Base-by-base conservation (phyloP, 30 jellyfish, hydroid and myxozoan species). In the Hydractinia echinata region DNA sequence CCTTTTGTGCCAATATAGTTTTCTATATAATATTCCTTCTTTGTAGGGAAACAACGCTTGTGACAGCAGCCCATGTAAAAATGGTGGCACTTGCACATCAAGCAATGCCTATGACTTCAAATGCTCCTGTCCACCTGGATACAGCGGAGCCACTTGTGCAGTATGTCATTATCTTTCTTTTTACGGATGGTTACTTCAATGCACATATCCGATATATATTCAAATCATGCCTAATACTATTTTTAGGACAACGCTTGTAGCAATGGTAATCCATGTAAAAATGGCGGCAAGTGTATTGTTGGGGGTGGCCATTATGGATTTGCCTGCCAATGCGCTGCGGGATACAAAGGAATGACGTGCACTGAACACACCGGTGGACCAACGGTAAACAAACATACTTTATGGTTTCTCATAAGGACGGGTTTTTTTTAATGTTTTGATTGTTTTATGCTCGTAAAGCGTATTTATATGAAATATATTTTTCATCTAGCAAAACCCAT, bases 61-160 rank as follows among this genome's bases (percentile, higher is more conserved):
- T 13, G 19, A 64, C 7, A 64, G 74, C 16, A 64, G 39, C 16
- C 74, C 74, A 13, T 64, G 74, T 64, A 64, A 64, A 51, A 64
- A 64, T 64, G 74, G 74, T 6, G 74, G 74, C 9, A 64, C 74
- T 6, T 64, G 74, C 39, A n/a, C 74, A n/a, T 64, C 74, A 6
- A 64, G 8, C 7, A 51, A 64, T 64, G 39, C 51, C 16, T 64
- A 64, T 64, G 39, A 44, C 7, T 64, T 6, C 39, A 64, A 44
- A n/a, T 64, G 74, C 18, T n/a, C 19, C 10, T 64, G 74, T 13
- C 74, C 51, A 7, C 10, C 19, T 7, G 74, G 74, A 64, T 64
- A 64, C 74, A 64, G 51, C 39, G 74, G 74, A 64, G 19, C 74
- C 19, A 64, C 74, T n/a, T 64, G 74, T 64, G 74, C 74, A n/a